phyloP scores from a whole-genome alignment of 2,113 vertebrate species.

The Penelope pileata region DNA sequence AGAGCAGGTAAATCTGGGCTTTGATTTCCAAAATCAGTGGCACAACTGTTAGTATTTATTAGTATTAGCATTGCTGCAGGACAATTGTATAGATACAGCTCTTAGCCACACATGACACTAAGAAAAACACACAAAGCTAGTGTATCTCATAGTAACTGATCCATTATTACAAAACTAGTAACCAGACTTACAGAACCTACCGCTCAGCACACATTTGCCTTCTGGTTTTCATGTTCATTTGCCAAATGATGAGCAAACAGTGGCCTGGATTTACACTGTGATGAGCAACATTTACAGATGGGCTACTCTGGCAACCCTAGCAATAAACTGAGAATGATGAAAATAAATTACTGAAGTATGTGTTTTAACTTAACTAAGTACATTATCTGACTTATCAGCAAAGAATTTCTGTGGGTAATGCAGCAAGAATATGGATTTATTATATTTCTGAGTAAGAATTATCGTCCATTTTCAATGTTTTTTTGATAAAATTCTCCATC shows the following conservation, averaged over 20 bases:
- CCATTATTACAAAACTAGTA: neutral
- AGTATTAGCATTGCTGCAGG: neutral
- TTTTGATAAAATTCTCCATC: neutral
- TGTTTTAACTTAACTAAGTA: neutral
- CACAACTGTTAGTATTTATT: neutral
- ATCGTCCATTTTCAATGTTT: neutral
- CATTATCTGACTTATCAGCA: neutral
- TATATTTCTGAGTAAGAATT: neutral
- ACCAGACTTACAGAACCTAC: neutral
- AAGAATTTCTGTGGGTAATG: neutral
- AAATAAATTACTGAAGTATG: neutral
- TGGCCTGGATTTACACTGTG: neutral
- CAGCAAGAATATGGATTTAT: neutral
- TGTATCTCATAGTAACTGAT: neutral
- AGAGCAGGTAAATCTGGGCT: neutral
- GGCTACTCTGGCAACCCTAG: neutral
- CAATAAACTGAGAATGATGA: neutral
- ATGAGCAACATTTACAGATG: neutral
- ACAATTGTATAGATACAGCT: neutral
- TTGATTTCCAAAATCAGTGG: neutral
- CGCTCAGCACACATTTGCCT: neutral
- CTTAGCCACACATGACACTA: neutral
- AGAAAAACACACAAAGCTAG: neutral
- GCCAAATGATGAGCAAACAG: neutral
- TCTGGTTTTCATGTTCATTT: neutral